Evolutionary conservation across 92 coral and sea anemone species (phyloP), one percentile per base, ranked within the genome.

Genomic region (Zoanthus sociatus): DNA sequence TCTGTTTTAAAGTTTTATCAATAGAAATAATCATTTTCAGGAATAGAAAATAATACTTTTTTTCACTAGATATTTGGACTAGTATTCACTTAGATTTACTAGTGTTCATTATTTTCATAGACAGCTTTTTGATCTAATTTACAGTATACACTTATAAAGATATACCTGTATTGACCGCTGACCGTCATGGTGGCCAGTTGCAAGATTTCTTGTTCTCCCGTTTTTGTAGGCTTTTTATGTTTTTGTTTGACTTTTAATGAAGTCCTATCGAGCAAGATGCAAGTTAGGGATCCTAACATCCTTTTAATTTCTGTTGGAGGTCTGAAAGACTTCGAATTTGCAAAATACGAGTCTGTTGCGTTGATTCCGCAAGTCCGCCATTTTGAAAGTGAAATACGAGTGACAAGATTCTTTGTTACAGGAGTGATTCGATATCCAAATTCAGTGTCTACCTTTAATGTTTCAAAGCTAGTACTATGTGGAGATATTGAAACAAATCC

Each of bases 401-500:
- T 37, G 81, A 84, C 60, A 53, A 79, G 74, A 73, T 84, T 55
- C 48, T 37, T 14, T 70, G 90, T 78, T 79, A 44, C 90, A 4
- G 73, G 79, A 69, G 79, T 87, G 72, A 37, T 53, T 78, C 90
- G 90, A 50, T 79, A 79, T 87, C 87, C 90, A 8, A 87, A 78
- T 70, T 87, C 90, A 31, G 76, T 86, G 64, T 76, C 89, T 44
- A 86, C 89, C 44, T 86, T 76, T 77, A 86, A 86, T 77, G 60
- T 76, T 32, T 76, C 75, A 16, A 76, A 83, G 67, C 37, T 86
- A 37, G 84, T n/a, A 60, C 74, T 33, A 32, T 86, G 89, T 77
- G 89, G 84, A 76, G 89, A 86, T 50, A 86, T 86, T 46, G 33
- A 77, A 76, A 58, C 78, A 77, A 86, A 86, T 45, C 89, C 84